Base-by-base conservation (phyloP, 64 coral and sea anemone genomes). In the Dendrophyllia cribrosa region DNA sequence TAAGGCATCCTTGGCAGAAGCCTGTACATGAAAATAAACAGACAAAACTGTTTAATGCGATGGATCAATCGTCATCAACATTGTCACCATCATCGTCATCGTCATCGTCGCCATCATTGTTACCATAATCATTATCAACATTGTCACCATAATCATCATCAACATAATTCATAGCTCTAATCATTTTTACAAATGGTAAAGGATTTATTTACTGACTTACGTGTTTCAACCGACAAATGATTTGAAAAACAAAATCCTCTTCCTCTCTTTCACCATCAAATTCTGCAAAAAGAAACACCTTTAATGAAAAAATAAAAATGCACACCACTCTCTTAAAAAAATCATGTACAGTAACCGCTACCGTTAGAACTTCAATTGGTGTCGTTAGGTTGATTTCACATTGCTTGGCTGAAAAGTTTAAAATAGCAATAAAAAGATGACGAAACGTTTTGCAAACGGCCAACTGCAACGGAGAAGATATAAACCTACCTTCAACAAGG, bases 151-250 rank as follows among this genome's bases (percentile, higher is more conserved):
- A 34, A 34, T 34, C 34, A 34, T 34, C 34, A 34, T 34, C 34
- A 34, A 34, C 34, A 34, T 34, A 34, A 34, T 34, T 34, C 34
- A 34, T 34, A 34, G 34, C 34, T 34, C 34, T 34, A 34, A 34
- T 1, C 34, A 34, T 34, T 34, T 34, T 34, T 34, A 34, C 34
- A 34, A 34, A 34, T 34, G 34, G 34, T 34, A 34, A 34, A 34
- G 34, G 34, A 34, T 2, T 1, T 34, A 34, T 34, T 34, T 34
- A 34, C 34, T 34, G 1, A 76, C 90, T 85, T 69, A 92, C 90
- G 60, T 92, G 82, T 44, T 92, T 92, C 47, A 92, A 56, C 12
- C 90, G 90, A 55, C 80, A 77, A 26, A 92, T 78, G 14, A 92
- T 87, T 77, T 86, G 90, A 59, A 86, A 92, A 59, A 92, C 82